Evolutionary conservation across 1,140 invertebrate genomes (phyloP).

Genomic region (Aradophagus sp.): DNA sequence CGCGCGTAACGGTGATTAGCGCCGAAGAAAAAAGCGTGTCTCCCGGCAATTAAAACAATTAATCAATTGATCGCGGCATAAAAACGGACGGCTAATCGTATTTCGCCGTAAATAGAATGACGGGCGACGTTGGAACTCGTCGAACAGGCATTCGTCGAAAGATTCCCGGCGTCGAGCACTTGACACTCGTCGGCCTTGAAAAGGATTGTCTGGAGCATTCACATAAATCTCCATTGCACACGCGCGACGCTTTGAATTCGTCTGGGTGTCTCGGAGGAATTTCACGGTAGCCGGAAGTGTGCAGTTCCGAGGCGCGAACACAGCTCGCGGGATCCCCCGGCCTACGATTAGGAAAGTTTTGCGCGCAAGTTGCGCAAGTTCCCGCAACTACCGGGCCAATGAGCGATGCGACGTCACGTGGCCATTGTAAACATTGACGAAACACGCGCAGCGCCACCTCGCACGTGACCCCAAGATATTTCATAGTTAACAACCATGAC

Average conservation of each 20-base stretch:
- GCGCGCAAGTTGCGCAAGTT: slow-evolving; percentile 40
- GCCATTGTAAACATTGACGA: too few relatives aligned
- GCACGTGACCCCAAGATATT: too few relatives aligned
- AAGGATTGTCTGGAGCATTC: slow-evolving; percentile 41
- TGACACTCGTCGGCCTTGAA: slow-evolving; percentile 46
- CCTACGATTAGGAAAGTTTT: slow-evolving; percentile 65
- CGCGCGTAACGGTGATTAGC: too few relatives aligned
- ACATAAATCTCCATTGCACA: slow-evolving; percentile 38
- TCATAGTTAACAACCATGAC: too few relatives aligned
- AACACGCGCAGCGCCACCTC: too few relatives aligned
- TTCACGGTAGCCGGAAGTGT: slow-evolving; percentile 37
- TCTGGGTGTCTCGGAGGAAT: slow-evolving; percentile 33
- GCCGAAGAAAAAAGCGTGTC: neutral
- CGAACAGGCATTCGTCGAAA: slow-evolving; percentile 32
- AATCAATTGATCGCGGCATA: neutral
- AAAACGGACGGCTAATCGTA: slow-evolving; percentile 10
- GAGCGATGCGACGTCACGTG: too few relatives aligned
- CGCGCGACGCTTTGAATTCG: slow-evolving; percentile 39
- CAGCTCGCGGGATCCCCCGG: slow-evolving; percentile 37
- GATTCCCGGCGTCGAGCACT: slow-evolving; percentile 31
- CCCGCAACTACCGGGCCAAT: too few relatives aligned
- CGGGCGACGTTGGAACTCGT: slow-evolving; percentile 21
- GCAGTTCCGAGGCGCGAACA: slow-evolving; percentile 8
- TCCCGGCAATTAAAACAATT: slow-evolving; percentile 2
- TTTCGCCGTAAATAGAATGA: slow-evolving; percentile 5